A percentile compares a stretch with the other conserved stretches of the same genome.
These are phyloP conservation scores for Luperina nickerlii DNA, from an alignment of 2,888 invertebrate species.

Conservation along the genomic window DNA sequence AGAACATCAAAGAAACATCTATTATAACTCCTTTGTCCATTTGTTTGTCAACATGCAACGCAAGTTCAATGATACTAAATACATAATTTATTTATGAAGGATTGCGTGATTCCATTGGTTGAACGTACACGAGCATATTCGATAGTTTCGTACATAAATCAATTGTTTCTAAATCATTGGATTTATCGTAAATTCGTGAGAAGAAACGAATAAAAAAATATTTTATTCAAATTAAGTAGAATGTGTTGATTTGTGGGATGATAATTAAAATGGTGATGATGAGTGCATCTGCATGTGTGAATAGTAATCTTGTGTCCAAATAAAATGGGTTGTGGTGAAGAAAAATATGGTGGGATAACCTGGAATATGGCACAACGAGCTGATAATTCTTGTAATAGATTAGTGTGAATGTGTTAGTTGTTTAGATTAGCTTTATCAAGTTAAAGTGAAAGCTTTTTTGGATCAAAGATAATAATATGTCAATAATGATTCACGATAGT, in stretches of 20 bases:
- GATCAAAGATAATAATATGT: background rate
- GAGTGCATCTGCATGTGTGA: background rate
- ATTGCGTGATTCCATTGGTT: constrained; percentile 49
- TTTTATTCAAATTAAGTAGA: background rate
- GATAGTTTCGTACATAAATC: constrained; percentile 46
- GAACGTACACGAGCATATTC: constrained; percentile 17
- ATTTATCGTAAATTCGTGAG: constrained; percentile 19
- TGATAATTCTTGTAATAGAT: too few relatives aligned
- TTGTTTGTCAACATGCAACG: constrained; percentile 57
- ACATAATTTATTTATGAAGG: constrained; percentile 36
- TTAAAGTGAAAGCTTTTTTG: background rate
- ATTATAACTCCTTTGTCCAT: constrained; percentile 17
- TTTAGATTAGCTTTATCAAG: background rate
- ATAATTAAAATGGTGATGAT: background rate
- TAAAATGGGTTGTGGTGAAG: background rate
- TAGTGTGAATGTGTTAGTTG: background rate
- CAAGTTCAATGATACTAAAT: constrained; percentile 56
- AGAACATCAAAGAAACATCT: constrained; percentile 18
- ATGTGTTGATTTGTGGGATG: constrained; percentile 12
- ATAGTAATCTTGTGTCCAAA: background rate
- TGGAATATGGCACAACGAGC: background rate
- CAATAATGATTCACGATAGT: background rate
- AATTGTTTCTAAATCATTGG: constrained; percentile 20
- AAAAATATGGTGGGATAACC: background rate
- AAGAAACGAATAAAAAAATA: background rate